Evolutionary conservation across 2,888 invertebrate species (phyloP).

Genomic region (Agrotis puta): DNA sequence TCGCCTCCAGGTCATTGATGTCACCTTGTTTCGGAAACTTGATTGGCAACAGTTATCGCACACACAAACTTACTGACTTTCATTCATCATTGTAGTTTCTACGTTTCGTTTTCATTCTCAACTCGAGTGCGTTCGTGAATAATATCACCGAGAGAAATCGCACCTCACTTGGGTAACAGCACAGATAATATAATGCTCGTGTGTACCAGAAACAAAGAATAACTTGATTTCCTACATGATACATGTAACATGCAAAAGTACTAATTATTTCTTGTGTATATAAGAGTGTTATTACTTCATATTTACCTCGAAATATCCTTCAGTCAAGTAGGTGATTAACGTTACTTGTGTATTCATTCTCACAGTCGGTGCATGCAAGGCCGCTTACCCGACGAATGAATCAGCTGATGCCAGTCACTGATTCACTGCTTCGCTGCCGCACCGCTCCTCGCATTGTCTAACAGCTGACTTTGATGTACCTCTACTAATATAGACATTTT

Average conservation of each 20-base stretch:
- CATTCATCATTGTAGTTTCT: constrained; percentile 79
- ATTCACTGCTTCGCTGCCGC: constrained; percentile 74
- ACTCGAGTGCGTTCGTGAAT: constrained; percentile 45
- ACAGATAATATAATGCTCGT: constrained; percentile 30
- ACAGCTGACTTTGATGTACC: constrained; percentile 75
- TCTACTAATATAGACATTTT: constrained; percentile 62
- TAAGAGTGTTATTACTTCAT: constrained; percentile 62
- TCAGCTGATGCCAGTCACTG: constrained; percentile 85
- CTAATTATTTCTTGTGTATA: constrained; percentile 47
- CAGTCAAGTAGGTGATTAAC: constrained; percentile 75
- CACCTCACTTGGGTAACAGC: constrained; percentile 35
- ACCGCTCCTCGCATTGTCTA: constrained; percentile 78
- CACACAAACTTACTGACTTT: constrained; percentile 77
- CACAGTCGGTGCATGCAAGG: constrained; percentile 82
- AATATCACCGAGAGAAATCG: constrained; percentile 62
- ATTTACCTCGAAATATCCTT: constrained; percentile 73
- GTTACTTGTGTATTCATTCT: constrained; percentile 77
- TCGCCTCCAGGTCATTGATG: constrained; percentile 87
- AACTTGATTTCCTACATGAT: constrained; percentile 37
- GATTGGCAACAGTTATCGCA: constrained; percentile 85
- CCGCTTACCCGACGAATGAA: constrained; percentile 81
- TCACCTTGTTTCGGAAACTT: constrained; percentile 89
- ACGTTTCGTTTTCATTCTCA: constrained; percentile 60
- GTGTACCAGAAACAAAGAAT: constrained; percentile 49
- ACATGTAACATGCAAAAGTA: constrained; percentile 46